Conservation (phyloP, 2,888 invertebrate genomes). For the Watsonalla cultraria region DNA sequence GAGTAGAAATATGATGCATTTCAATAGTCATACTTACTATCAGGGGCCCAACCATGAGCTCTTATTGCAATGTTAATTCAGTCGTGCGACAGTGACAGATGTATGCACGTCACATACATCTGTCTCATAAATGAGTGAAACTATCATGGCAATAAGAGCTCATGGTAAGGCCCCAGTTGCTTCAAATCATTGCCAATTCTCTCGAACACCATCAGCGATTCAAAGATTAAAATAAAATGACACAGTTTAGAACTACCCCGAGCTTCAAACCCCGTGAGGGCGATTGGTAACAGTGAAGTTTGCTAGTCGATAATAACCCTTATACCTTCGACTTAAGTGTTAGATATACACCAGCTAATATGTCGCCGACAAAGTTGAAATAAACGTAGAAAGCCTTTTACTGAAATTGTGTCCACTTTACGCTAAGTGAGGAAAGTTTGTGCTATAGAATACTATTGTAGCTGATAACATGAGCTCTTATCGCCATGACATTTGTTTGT, state of each 20-base stretch:
- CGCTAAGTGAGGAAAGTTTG: constrained; percentile 7
- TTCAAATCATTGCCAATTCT: not conserved
- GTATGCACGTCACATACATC: too few species aligned
- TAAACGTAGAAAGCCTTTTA: constrained; percentile 20
- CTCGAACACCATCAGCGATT: not conserved
- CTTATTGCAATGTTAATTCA: too few species aligned
- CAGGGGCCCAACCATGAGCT: too few species aligned
- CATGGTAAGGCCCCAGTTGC: too few species aligned
- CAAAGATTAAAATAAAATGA: not conserved
- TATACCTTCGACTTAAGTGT: not conserved
- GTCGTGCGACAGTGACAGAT: too few species aligned
- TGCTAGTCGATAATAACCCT: not conserved
- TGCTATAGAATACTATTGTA: not conserved
- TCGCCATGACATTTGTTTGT: too few species aligned
- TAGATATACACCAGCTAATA: not conserved
- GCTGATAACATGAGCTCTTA: not conserved
- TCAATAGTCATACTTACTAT: too few species aligned
- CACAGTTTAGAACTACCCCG: not conserved
- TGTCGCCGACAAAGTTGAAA: constrained; percentile 11
- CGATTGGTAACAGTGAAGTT: too few species aligned
- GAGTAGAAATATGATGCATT: too few species aligned
- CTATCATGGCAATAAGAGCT: too few species aligned
- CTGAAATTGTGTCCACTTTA: constrained; percentile 21
- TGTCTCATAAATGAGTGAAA: too few species aligned
- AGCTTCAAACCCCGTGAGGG: too few species aligned